Evolutionary conservation across 2,113 vertebrate species (phyloP).

Genomic region (Platycercus adscitus): DNA sequence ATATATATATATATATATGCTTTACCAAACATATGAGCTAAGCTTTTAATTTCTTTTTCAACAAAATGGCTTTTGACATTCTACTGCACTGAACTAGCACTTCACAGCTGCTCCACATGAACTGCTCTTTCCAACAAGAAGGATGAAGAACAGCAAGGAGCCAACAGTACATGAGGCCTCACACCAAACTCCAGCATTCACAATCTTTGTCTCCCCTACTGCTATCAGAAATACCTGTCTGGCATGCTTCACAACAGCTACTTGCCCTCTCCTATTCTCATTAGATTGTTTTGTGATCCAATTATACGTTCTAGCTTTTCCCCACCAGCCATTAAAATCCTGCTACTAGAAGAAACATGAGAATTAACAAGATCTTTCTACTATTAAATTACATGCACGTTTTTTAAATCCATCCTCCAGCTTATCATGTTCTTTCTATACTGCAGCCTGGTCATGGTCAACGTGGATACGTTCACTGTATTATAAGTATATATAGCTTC

Average conservation of each 20-base stretch:
- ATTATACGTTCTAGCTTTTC: fast-evolving
- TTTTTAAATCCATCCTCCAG: neutral
- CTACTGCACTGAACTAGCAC: neutral
- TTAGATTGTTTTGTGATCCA: neutral
- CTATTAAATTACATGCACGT: neutral
- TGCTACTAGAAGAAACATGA: neutral
- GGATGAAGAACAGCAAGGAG: neutral
- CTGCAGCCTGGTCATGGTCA: neutral
- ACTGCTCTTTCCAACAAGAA: neutral
- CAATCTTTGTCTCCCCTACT: neutral
- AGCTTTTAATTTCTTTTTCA: neutral
- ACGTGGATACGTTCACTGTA: fast-evolving
- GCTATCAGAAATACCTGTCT: neutral
- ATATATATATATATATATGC: neutral
- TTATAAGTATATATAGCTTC: neutral
- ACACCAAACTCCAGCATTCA: neutral
- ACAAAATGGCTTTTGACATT: neutral
- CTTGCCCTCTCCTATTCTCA: neutral
- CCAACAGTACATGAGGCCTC: neutral
- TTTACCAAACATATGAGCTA: neutral
- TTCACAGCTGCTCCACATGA: neutral
- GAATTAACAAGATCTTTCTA: neutral
- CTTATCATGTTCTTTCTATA: neutral
- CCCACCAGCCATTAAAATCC: neutral
- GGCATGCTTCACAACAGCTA: neutral